These are phyloP conservation scores for Sussaba pulchella DNA, from an alignment of 2,888 invertebrate genomes.

Conservation along the genomic window DNA sequence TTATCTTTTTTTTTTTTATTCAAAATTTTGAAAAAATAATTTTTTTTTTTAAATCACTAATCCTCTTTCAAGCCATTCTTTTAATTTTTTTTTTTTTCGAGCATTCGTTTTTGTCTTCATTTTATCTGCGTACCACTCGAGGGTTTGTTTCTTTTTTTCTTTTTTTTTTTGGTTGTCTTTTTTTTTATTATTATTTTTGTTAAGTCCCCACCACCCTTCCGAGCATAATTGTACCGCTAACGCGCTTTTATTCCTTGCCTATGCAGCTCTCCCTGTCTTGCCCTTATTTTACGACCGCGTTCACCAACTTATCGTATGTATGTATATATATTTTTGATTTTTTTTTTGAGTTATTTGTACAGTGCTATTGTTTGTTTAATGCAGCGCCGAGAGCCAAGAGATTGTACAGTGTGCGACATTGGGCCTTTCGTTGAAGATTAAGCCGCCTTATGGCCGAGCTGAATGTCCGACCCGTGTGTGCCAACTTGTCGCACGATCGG, in stretches of 20 bases:
- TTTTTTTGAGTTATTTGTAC: constrained; percentile 10
- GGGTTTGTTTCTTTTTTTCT: too few relatives aligned
- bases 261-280: not conserved
- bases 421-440: not conserved
- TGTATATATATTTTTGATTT: not conserved
- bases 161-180: constrained; percentile 5
- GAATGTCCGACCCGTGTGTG: not conserved
- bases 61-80: too few relatives aligned
- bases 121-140: constrained; percentile 3
- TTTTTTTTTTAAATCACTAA: not conserved
- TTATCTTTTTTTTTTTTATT: constrained; percentile 26
- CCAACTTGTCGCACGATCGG: constrained; percentile 32
- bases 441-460: not conserved
- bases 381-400: constrained; percentile 15
- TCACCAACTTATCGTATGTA: not conserved
- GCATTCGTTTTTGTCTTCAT: not conserved
- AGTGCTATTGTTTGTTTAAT: constrained; percentile 21
- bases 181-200: not conserved
- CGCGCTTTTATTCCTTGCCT: not conserved
- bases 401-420: constrained; percentile 26
- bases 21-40: not conserved
- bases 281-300: constrained; percentile 9
- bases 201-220: constrained; percentile 30
- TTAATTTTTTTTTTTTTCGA: constrained; percentile 13
- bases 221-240: constrained; percentile 12